A percentile compares a stretch with the other conserved stretches of the same genome.
These are phyloP conservation scores for Guaruba guarouba DNA, from an alignment of 2,113 vertebrate species.

Conservation along the genomic window DNA sequence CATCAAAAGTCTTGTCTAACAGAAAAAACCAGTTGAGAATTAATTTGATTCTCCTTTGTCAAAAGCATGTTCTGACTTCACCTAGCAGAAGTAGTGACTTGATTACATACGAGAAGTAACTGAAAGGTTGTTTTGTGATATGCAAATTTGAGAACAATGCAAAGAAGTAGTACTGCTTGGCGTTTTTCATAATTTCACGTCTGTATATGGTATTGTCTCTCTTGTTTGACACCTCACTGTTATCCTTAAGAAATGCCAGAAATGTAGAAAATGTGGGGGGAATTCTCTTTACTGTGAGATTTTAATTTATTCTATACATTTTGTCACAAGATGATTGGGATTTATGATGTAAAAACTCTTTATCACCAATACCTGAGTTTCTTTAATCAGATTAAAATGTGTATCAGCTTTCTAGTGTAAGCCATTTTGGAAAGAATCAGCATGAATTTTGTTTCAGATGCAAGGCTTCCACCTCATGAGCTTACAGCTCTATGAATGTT, in stretches of 20 bases:
- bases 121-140: not conserved
- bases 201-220: not conserved
- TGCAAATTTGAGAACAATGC: not conserved
- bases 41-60: not conserved
- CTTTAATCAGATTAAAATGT: not conserved
- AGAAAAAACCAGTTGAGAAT: not conserved
- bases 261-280: not conserved
- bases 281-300: not conserved
- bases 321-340: not conserved
- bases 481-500: conserved; percentile 18
- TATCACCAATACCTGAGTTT: not conserved
- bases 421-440: not conserved
- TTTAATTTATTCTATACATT: not conserved
- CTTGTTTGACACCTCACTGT: not conserved
- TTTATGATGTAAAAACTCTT: not conserved
- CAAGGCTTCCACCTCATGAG: not conserved
- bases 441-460: not conserved
- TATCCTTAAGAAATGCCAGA: not conserved
- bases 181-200: not conserved
- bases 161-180: not conserved
- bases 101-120: not conserved
- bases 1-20: not conserved
- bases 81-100: not conserved
- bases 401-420: not conserved
- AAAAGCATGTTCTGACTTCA: not conserved